Evolutionary conservation across 2,797 vertebrate species (phyloP), one percentile per base, ranked within the genome.

Genomic region (Leucoraja ocellata): DNA sequence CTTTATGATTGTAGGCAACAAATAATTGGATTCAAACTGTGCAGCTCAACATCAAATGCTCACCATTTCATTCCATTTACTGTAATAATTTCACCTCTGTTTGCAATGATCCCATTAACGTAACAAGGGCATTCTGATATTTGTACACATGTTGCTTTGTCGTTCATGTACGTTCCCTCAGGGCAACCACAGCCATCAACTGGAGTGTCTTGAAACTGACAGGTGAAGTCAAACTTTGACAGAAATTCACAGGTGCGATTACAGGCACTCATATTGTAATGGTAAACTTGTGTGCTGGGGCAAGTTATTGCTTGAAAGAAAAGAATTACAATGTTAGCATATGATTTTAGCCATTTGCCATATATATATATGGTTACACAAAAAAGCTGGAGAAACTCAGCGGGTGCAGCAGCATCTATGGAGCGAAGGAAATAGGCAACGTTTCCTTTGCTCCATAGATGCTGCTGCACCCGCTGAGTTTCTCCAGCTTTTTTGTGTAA

Each of bases 171-270:
- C 32, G 95, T 95, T 94, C 96, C 96, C 63, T 94, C 93, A 0
- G 92, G 94, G 93, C 97, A 97, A 39, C 96, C 95, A 54, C 96
- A 97, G 10, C 97, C 97, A 92, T 97, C 96, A 84, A 95, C 95
- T 0, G 95, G 95, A 25, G 61, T 93, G 0, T 95, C 94, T 0
- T 93, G 91, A 93, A 95, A 58, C 14, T 88, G 93, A 78, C 96
- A 96, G 90, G 94, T 94, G 9, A 94, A 94, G 93, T 97, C 96
- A 4, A 58, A 77, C 4, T 93, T 95, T 25, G 95, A 95, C 79
- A 97, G 93, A 1, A 95, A 96, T 11, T 68, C 94, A 65, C 97
- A 97, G 1, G 96, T 96, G 0, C 7, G 94, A 94, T 97, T 97
- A 94, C 96, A 97, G 9, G 95, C 93, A 80, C 13, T 39, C 10